Evolutionary conservation across 2,113 vertebrate genomes (phyloP).

Genomic region (Centrocercus urophasianus): DNA sequence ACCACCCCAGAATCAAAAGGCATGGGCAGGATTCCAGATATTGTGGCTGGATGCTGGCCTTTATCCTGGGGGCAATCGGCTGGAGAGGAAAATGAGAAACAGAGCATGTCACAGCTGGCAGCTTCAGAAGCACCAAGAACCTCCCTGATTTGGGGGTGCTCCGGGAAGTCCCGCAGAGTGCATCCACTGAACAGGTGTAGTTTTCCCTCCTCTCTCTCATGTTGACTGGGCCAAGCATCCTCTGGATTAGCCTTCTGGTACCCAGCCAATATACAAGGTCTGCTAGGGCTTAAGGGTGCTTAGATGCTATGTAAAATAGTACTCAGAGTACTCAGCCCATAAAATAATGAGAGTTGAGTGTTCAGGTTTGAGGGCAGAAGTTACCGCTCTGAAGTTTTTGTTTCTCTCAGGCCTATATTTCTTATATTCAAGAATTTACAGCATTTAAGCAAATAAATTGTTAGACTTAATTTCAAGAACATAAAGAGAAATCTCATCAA

Average conservation of each 20-base stretch:
- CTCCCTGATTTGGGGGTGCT: not conserved
- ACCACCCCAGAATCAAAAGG: rapidly evolving
- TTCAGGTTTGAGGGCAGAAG: constrained; percentile 1
- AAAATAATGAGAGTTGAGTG: constrained; percentile 22
- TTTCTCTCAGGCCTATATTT: not conserved
- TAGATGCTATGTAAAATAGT: constrained; percentile 57
- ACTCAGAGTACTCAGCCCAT: constrained; percentile 18
- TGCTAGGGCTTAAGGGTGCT: constrained; percentile 42
- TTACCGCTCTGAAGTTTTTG: not conserved
- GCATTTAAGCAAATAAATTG: not conserved
- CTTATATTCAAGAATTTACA: not conserved
- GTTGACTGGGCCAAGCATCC: not conserved
- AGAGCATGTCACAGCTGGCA: not conserved
- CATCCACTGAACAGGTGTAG: constrained; percentile 2
- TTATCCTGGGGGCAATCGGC: not conserved
- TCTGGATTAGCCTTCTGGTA: constrained; percentile 50
- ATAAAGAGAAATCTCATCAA: not conserved
- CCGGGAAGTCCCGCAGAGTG: not conserved
- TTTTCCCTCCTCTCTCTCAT: not conserved
- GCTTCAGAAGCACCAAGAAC: not conserved
- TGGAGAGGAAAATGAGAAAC: not conserved
- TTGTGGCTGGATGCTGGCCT: not conserved
- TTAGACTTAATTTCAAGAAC: not conserved
- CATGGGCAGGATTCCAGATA: not conserved
- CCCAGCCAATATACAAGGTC: constrained; percentile 34